Conservation (phyloP, 2,888 invertebrate genomes). For the Drosophila setosimentum region DNA sequence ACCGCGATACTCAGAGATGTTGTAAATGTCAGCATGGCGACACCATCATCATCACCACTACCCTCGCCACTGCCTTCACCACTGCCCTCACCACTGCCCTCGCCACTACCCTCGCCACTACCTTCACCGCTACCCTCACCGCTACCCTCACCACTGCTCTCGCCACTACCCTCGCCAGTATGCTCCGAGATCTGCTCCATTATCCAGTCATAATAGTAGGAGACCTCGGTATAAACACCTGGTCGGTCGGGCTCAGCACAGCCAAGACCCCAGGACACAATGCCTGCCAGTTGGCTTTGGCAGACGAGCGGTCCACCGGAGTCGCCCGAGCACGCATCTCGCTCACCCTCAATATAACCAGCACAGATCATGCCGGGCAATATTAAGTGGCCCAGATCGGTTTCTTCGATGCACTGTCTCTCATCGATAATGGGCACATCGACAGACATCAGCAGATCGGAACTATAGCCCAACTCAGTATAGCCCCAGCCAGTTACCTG, state of each 20-base stretch:
- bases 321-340: conserved; percentile 93
- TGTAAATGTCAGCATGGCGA: conserved; percentile 36
- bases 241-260: conserved; percentile 91
- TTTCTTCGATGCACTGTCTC: conserved; percentile 78
- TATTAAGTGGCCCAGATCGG: conserved; percentile 84
- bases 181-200: conserved; percentile 31
- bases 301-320: conserved; percentile 92
- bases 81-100: conserved; percentile 10
- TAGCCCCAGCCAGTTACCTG: conserved; percentile 84
- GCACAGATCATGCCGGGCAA: conserved; percentile 91
- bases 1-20: conserved; percentile 34
- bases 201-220: conserved; percentile 73
- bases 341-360: conserved; percentile 89
- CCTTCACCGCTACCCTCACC: conserved; percentile 5
- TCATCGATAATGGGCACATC: conserved; percentile 74
- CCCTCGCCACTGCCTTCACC: conserved; percentile 32
- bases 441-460: conserved; percentile 72
- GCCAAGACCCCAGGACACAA: conserved; percentile 93
- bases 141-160: background rate
- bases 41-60: conserved; percentile 42
- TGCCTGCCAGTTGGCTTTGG: conserved; percentile 88
- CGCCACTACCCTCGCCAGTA: conserved; percentile 19
- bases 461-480: conserved; percentile 62
- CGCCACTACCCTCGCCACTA: conserved; percentile 4
- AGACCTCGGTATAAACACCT: conserved; percentile 91